phyloP scores from a whole-genome alignment of 1,140 invertebrate species.

The Drosophila bifasciata region DNA sequence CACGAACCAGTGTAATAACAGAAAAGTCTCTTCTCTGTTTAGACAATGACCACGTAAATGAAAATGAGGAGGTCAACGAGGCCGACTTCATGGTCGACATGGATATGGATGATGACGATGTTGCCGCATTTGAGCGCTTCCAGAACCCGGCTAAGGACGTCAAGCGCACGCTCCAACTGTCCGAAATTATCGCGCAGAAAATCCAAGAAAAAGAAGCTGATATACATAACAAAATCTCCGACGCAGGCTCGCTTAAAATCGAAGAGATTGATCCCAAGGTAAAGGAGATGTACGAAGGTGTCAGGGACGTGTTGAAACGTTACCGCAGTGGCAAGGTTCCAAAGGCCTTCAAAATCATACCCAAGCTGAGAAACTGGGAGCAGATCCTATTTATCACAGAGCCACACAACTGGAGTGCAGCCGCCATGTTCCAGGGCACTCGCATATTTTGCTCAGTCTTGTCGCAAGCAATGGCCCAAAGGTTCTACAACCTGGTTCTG shows the following conservation, averaged over 20 bases:
- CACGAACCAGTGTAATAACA: not conserved
- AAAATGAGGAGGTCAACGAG: constrained; percentile 84
- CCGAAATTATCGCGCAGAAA: constrained; percentile 96
- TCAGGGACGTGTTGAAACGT: constrained; percentile 92
- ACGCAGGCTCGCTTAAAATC: constrained; percentile 89
- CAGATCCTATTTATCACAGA: constrained; percentile 96
- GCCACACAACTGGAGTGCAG: constrained; percentile 94
- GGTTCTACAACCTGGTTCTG: constrained; percentile 97
- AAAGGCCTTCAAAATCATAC: constrained; percentile 99
- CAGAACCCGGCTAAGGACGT: constrained; percentile 87
- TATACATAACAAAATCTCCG: constrained; percentile 93
- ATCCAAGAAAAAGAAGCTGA: constrained; percentile 97
- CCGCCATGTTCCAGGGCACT: constrained; percentile 91
- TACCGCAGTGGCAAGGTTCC: constrained; percentile 98
- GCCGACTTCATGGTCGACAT: constrained; percentile 88
- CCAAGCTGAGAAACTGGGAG: constrained; percentile 97
- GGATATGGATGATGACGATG: constrained; percentile 94
- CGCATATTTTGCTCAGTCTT: constrained; percentile 97
- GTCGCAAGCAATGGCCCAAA: constrained; percentile 97
- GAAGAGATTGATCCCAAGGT: constrained; percentile 92
- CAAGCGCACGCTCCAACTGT: constrained; percentile 88
- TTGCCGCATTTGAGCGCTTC: constrained; percentile 93
- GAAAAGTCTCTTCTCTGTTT: constrained; percentile 7
- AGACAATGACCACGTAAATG: constrained; percentile 81
- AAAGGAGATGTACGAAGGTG: constrained; percentile 94